Conservation (phyloP, 2,113 vertebrate genomes). For the Salminus brasiliensis region DNA sequence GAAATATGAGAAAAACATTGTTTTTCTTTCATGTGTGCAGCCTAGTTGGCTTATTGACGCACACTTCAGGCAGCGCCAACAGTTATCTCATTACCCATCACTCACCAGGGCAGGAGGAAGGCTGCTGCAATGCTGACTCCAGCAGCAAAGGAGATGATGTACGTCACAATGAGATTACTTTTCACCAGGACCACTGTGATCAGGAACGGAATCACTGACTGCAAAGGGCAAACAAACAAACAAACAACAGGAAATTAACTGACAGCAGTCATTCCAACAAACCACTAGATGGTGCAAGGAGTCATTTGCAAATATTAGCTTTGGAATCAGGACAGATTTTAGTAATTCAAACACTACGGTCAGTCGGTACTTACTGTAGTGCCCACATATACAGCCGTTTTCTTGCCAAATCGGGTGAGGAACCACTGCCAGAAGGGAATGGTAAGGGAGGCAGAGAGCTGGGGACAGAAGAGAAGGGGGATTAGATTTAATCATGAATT, state of each 20-base stretch:
- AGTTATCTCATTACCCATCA: neutral
- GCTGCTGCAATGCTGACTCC: conserved; percentile 91
- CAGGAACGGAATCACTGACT: conserved; percentile 93
- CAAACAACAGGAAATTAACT: conserved; percentile 12
- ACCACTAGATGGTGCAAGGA: neutral
- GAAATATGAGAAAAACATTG: no score
- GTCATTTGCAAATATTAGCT: neutral
- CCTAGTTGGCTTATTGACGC: neutral
- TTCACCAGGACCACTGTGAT: conserved; percentile 81
- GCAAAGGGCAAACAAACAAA: conserved; percentile 41
- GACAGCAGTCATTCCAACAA: neutral
- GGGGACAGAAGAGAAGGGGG: neutral
- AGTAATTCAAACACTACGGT: neutral
- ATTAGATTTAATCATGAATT: conserved; percentile 8
- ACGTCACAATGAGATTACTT: conserved; percentile 86
- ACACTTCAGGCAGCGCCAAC: neutral
- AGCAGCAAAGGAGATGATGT: conserved; percentile 84
- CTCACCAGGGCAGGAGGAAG: conserved; percentile 94
- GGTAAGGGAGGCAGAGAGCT: conserved; percentile 89
- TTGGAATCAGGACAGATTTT: neutral
- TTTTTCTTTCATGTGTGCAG: no score
- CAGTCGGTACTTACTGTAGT: conserved; percentile 82
- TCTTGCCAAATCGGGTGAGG: conserved; percentile 91
- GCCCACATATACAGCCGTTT: conserved; percentile 86
- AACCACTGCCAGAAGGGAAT: conserved; percentile 98